Evolutionary conservation across 2,888 invertebrate species (phyloP), one percentile per base, ranked within the genome.

Genomic region (Meta bourneti): DNA sequence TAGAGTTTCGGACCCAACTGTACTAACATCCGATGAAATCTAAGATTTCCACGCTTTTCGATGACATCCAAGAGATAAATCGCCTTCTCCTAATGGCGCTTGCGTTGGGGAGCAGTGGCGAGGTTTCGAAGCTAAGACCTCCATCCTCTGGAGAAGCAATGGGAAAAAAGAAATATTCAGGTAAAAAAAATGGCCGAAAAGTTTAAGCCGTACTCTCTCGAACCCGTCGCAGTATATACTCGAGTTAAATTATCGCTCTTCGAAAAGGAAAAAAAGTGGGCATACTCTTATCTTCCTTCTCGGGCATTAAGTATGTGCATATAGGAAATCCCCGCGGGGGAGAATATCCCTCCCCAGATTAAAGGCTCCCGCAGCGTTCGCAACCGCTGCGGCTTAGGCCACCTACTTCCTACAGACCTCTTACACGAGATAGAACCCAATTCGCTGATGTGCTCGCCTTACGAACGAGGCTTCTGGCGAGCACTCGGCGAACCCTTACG

Each of bases 221-320:
- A 91, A 91, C 91, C 34, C 86, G 90, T 90, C 90, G 90, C 90
- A 85, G 90, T 90, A 90, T 34, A 34, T 86, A 91, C 91, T 86
- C 75, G 75, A 91, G 87, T 91, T 91, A 91, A 91, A 91, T 91
- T 91, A 91, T 91, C 91, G 91, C 91, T 87, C 87, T 79, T 81
- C 74, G 34, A 34, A 61, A 61, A 9, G 61, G 61, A 9, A 61
- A 61, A 87, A 90, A 90, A 89, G 82, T 77, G 75, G 70, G n/a
- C 52, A 48, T 80, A 71, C 75, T 89, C 86, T 86, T 75, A 70
- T 83, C 54, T 61, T 51, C 61, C 49, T 72, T 48, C 75, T 79
- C 52, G 72, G 72, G 74, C 90, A 87, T 91, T 91, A 91, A 82
- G 91, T 91, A 91, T 91, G 91, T 78, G 91, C 86, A 91, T 86